These are phyloP conservation scores for Chymomyza caudatula DNA, from an alignment of 2,888 invertebrate genomes.

Conservation along the genomic window DNA sequence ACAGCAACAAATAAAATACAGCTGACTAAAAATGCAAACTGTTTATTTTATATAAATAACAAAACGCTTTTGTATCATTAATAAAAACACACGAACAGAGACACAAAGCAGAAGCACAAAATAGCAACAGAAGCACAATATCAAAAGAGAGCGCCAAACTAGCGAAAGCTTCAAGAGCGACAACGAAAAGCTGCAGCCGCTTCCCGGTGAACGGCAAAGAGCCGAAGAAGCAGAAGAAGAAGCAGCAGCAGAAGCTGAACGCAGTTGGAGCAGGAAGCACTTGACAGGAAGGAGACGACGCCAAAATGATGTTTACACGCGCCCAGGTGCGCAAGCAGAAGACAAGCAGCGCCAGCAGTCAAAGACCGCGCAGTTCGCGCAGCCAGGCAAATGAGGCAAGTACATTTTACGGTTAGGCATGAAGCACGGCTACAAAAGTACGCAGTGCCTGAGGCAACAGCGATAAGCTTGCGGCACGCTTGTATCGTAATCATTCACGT, in stretches of 20 bases:
- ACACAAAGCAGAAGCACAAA: conserved; percentile 55
- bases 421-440: conserved; percentile 39
- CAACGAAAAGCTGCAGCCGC: no score
- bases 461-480: no score
- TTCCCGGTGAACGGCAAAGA: no score
- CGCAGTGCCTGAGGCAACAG: no score
- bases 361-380: conserved; percentile 61
- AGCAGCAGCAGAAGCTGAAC: neutral
- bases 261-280: conserved; percentile 26
- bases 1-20: conserved; percentile 34
- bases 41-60: conserved; percentile 61
- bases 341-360: conserved; percentile 67
- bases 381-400: conserved; percentile 48
- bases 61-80: conserved; percentile 35
- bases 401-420: no score
- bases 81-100: neutral
- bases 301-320: conserved; percentile 84
- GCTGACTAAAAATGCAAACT: conserved; percentile 43
- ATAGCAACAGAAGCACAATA: conserved; percentile 40
- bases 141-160: conserved; percentile 9
- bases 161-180: neutral
- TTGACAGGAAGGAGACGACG: conserved; percentile 29
- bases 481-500: no score
- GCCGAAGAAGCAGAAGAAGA: neutral
- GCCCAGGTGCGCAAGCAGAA: conserved; percentile 82